Conservation (phyloP, 2,797 vertebrate species). For the Trematomus bernacchii region DNA sequence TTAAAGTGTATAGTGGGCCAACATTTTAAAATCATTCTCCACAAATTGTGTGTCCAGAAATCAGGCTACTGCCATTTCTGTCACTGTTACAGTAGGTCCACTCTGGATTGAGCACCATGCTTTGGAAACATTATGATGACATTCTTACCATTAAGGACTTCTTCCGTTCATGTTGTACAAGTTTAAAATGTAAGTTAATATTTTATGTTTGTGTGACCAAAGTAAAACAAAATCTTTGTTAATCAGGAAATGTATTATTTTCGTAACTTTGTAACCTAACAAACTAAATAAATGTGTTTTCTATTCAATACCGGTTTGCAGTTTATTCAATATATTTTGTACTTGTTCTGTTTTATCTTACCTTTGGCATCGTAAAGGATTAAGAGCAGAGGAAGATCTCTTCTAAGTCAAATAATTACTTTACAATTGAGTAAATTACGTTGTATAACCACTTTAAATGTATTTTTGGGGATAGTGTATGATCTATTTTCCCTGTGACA, state of each 20-base stretch:
- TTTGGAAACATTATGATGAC: background rate
- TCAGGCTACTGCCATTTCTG: too few relatives aligned
- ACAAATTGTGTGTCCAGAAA: too few relatives aligned
- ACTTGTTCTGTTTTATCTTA: background rate
- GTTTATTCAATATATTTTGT: background rate
- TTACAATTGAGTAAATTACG: background rate
- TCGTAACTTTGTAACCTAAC: background rate
- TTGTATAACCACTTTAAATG: background rate
- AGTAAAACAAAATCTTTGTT: background rate
- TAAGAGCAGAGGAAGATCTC: background rate
- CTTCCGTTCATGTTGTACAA: background rate
- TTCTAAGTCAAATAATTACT: background rate
- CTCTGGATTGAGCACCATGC: background rate
- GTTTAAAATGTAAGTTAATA: background rate
- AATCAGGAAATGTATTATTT: background rate
- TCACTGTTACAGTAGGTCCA: background rate
- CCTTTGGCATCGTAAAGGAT: background rate
- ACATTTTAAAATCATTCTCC: too few relatives aligned
- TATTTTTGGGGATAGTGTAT: background rate
- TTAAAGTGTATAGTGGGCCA: background rate
- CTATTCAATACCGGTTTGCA: background rate
- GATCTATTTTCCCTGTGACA: background rate
- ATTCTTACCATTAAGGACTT: background rate
- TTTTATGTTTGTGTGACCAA: background rate
- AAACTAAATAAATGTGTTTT: conserved; percentile 22